Evolutionary conservation across 1,140 invertebrate genomes (phyloP).

Genomic region (Drosophila orena): DNA sequence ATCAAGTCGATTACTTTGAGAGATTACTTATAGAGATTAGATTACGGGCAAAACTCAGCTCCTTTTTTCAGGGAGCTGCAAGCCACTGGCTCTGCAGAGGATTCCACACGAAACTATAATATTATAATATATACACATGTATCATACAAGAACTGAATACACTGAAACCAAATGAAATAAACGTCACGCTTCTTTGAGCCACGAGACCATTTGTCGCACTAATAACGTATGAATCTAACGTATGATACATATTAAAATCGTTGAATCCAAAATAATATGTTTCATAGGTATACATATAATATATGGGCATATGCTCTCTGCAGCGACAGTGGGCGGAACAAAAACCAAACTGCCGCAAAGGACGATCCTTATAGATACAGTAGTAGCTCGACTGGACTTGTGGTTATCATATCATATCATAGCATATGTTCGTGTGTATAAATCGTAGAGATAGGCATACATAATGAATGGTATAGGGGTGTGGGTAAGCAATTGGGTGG

Average conservation of each 20-base stretch:
- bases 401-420: conserved; percentile 36
- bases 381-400: conserved; percentile 21
- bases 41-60: conserved; percentile 32
- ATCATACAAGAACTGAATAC: too few species aligned
- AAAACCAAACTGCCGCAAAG: conserved; percentile 29
- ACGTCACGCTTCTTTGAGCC: too few species aligned
- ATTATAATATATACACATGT: too few species aligned
- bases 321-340: conserved; percentile 15
- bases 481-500: conserved; percentile 25
- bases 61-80: conserved; percentile 1
- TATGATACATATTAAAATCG: too few species aligned
- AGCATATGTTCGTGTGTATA: conserved; percentile 11
- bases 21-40: conserved; percentile 20
- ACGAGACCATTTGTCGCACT: too few species aligned
- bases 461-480: background rate
- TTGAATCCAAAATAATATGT: too few species aligned
- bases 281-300: too few species aligned
- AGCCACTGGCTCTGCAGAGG: conserved; percentile 9
- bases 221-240: too few species aligned
- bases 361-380: conserved; percentile 19
- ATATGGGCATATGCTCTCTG: background rate
- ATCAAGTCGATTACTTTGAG: conserved; percentile 21
- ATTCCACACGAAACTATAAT: background rate
- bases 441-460: conserved; percentile 1
- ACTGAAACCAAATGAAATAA: too few species aligned